Evolutionary conservation across 1,140 invertebrate genomes (phyloP), one percentile per base, ranked within the genome.

Genomic region (Drosophila baimaii): DNA sequence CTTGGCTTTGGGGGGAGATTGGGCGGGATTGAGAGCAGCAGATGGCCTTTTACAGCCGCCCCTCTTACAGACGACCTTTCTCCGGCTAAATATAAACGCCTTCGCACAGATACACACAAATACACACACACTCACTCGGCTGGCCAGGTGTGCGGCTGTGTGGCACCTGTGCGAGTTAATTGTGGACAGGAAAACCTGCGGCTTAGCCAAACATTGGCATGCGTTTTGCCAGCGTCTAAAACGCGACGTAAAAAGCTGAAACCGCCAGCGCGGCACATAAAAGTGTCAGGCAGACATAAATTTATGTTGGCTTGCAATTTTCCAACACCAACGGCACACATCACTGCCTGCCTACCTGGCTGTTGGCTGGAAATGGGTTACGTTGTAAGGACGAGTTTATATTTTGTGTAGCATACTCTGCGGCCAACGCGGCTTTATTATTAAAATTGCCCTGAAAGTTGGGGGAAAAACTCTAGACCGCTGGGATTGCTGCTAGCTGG

Each of bases 231-330:
- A 41, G 69, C 74, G 65, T 61, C 63, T 69, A 77, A 77, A 81
- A 58, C 49, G 80, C 74, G 71, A 27, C 62, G 65, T 72, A 89
- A 79, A 74, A 73, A 61, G 49, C 51, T 63, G 51, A 81, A 80
- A 89, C 29, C 80, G 65, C 59, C 69, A 71, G 65, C 80, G 79
- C 62, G 64, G 80, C 80, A 81, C 74, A 89, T 84, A 78, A 88
- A 78, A 84, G 80, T 84, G 80, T 84, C 80, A 78, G 80, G 61
- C 66, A 75, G 57, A 64, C 82, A 84, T 80, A 86, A 84, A 84
- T 78, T 84, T 84, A 81, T 84, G 68, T 75, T 81, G 68, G 56
- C 81, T 84, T 85, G 81, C 74, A 63, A 68, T 73, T 66, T 73
- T 81, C 46, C 47, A 58, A 46, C 61, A 73, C 44, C 59, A 23